These are phyloP conservation scores for Leptobrachium ailaonicum DNA, from an alignment of 2,113 vertebrate genomes.

Conservation along the genomic window DNA sequence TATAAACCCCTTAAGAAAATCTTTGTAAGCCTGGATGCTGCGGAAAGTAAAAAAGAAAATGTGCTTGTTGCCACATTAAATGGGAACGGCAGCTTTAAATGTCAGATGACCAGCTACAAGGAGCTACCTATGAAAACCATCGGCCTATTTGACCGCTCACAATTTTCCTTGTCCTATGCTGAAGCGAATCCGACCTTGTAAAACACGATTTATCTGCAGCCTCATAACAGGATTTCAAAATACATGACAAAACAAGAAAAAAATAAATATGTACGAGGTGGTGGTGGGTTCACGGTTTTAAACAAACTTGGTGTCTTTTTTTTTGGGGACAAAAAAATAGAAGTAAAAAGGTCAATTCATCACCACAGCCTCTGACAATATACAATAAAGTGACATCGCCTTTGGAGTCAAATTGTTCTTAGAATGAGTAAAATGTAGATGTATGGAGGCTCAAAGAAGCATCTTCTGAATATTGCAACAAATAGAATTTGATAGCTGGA, in stretches of 20 bases:
- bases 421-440: neutral
- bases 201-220: slow-evolving; percentile 5
- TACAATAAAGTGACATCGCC: slow-evolving; percentile 1
- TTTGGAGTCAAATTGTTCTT: slow-evolving; percentile 29
- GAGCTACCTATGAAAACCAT: neutral
- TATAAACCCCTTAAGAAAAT: neutral
- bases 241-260: neutral
- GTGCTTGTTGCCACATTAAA: slow-evolving; percentile 18
- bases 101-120: neutral
- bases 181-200: slow-evolving; percentile 6
- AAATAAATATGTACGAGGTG: neutral
- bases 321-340: slow-evolving; percentile 2
- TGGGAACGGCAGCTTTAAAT: slow-evolving; percentile 1
- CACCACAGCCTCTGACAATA: slow-evolving; percentile 12
- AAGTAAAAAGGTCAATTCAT: slow-evolving; percentile 7
- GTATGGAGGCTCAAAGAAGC: slow-evolving; percentile 23
- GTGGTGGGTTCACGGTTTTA: neutral
- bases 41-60: neutral
- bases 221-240: neutral
- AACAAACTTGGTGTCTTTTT: neutral
- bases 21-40: neutral
- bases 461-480: slow-evolving; percentile 32
- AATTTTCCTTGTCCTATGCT: neutral
- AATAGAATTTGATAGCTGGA: neutral
- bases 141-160: neutral